These are phyloP conservation scores for Felis chaus DNA, from an alignment of 2,113 vertebrate species.

Conservation along the genomic window DNA sequence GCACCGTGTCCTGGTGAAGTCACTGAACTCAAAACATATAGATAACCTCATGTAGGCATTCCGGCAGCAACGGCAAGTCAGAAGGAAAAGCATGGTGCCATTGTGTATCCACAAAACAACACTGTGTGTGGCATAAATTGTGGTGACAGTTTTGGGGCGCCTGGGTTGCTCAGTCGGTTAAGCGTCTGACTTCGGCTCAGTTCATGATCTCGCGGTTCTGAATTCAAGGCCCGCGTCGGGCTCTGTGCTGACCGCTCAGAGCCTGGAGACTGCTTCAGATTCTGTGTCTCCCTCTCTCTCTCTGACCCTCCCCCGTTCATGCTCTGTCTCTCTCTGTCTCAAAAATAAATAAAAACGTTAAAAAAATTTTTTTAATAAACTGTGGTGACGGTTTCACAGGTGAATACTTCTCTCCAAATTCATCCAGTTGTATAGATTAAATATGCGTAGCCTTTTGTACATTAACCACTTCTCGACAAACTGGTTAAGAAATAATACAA, in stretches of 20 bases:
- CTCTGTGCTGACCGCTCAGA: no score
- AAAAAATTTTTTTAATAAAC: neutral
- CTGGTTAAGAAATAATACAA: neutral
- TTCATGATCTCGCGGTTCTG: no score
- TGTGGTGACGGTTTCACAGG: neutral
- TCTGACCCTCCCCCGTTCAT: no score
- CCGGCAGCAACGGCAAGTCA: neutral
- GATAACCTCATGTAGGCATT: neutral
- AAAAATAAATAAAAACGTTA: no score
- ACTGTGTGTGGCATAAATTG: neutral
- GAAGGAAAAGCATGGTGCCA: neutral
- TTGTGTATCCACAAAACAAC: neutral
- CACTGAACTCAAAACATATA: neutral
- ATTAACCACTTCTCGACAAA: neutral
- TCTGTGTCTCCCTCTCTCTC: no score
- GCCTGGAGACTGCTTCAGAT: no score
- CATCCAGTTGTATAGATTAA: neutral
- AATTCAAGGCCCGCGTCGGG: rapidly evolving
- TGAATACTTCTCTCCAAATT: neutral
- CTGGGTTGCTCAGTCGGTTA: no score
- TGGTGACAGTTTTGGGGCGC: neutral
- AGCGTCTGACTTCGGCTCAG: no score
- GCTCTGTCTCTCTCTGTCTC: no score
- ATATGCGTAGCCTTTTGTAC: neutral
- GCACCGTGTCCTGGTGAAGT: neutral